These are phyloP conservation scores for Tribolium freemani DNA, from an alignment of 2,888 invertebrate genomes.

Conservation along the genomic window DNA sequence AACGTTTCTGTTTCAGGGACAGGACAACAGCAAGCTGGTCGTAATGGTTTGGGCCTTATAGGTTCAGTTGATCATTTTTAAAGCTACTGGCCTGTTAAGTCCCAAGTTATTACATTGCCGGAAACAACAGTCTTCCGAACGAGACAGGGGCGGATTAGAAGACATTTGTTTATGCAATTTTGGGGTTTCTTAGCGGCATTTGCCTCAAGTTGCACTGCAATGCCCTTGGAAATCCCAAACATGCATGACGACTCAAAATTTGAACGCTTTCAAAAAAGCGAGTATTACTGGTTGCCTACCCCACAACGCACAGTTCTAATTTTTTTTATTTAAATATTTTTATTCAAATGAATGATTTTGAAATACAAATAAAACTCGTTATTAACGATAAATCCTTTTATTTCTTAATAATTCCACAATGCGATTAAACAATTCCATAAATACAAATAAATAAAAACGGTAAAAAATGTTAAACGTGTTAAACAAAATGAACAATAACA, in stretches of 20 bases:
- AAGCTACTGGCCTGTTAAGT: constrained; percentile 90
- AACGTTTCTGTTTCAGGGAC: background rate
- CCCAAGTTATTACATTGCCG: constrained; percentile 75
- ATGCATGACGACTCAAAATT: constrained; percentile 64
- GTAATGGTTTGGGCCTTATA: constrained; percentile 78
- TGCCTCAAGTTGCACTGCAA: constrained; percentile 78
- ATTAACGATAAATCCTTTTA: background rate
- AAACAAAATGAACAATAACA: background rate
- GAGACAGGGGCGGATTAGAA: background rate
- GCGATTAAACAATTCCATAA: background rate
- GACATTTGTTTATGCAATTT: constrained; percentile 74
- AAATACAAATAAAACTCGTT: background rate
- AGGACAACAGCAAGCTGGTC: constrained; percentile 17
- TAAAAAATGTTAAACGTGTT: background rate
- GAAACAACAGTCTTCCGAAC: background rate
- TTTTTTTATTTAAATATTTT: too few species aligned
- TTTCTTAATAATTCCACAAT: background rate
- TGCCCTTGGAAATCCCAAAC: constrained; percentile 90
- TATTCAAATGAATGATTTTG: too few species aligned
- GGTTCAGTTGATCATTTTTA: constrained; percentile 76
- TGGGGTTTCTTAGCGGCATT: constrained; percentile 88
- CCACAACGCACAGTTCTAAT: too few species aligned
- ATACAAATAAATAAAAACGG: background rate
- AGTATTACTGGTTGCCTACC: background rate
- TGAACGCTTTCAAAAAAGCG: background rate